Conservation (phyloP, 2,113 vertebrate species). For the Chascanopsetta lugubris region DNA sequence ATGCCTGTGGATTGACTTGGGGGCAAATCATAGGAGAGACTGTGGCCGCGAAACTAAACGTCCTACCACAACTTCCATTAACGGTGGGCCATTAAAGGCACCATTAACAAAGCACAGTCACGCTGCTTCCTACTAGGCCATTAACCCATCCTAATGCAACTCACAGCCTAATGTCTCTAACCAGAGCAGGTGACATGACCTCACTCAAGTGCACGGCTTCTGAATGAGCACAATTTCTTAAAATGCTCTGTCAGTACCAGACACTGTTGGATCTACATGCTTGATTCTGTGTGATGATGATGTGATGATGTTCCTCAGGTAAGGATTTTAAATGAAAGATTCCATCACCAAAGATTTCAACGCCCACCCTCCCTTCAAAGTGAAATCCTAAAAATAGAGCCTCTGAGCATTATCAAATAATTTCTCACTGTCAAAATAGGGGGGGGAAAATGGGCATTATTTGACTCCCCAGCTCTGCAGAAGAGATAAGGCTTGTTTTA, state of each 20-base stretch:
- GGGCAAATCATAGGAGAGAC: constrained; percentile 49
- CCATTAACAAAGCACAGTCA: constrained; percentile 75
- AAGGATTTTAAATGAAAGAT: constrained; percentile 8
- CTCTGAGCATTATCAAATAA: constrained; percentile 25
- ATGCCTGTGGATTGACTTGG: constrained; percentile 50
- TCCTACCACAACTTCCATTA: constrained; percentile 61
- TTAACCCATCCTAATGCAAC: constrained; percentile 70
- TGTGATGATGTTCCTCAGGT: background rate
- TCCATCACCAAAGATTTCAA: constrained; percentile 6
- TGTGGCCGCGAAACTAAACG: constrained; percentile 50
- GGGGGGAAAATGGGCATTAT: constrained; percentile 9
- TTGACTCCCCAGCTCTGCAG: constrained; percentile 2
- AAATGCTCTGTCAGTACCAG: background rate
- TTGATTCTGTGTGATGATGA: constrained; percentile 10
- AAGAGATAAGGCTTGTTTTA: constrained; percentile 18
- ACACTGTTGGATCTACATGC: constrained; percentile 25
- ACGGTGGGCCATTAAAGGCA: constrained; percentile 75
- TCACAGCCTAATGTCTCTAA: constrained; percentile 39
- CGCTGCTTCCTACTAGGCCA: constrained; percentile 62
- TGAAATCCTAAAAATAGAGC: constrained; percentile 30
- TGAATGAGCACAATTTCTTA: constrained; percentile 24
- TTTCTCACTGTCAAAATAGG: constrained; percentile 29
- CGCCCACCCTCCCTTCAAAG: constrained; percentile 15
- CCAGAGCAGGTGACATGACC: constrained; percentile 50
- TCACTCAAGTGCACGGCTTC: constrained; percentile 27